Percentiles rank a stretch among this genome's conserved stretches.
Evolutionary conservation across 2,888 invertebrate species (phyloP).

Genomic region (Scaptomyza tumidula): DNA sequence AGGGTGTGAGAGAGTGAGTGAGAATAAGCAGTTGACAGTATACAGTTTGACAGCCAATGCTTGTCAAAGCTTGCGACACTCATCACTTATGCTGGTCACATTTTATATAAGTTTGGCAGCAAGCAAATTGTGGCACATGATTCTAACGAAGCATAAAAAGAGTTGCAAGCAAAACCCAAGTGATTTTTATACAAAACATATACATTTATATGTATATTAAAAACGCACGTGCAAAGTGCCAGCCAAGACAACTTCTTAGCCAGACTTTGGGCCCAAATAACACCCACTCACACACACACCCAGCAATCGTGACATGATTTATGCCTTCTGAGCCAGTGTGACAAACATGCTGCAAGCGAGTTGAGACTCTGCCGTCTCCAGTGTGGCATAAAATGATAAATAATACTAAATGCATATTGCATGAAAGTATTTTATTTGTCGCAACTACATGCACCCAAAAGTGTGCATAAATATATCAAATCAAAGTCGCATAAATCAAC

Average conservation of each 20-base stretch:
- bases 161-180: slow-evolving; percentile 47
- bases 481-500: slow-evolving; percentile 63
- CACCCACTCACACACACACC: slow-evolving; percentile 28
- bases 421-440: slow-evolving; percentile 8
- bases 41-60: slow-evolving; percentile 43
- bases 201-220: background rate
- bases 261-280: slow-evolving; percentile 9
- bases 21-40: background rate
- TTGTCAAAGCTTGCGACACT: slow-evolving; percentile 35
- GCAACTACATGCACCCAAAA: background rate
- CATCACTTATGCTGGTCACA: slow-evolving; percentile 64
- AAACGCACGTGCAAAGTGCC: slow-evolving; percentile 65
- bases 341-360: slow-evolving; percentile 56
- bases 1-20: background rate
- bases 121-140: slow-evolving; percentile 60
- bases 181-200: slow-evolving; percentile 61
- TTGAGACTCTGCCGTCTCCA: slow-evolving; percentile 20
- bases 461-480: slow-evolving; percentile 38
- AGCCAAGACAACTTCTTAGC: slow-evolving; percentile 9
- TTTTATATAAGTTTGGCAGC: slow-evolving; percentile 19
- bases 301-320: slow-evolving; percentile 49
- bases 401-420: slow-evolving; percentile 18
- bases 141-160: slow-evolving; percentile 36
- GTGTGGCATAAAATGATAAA: slow-evolving; percentile 34
- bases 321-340: slow-evolving; percentile 51